These are phyloP conservation scores for Lynx canadensis DNA, from an alignment of 2,113 vertebrate genomes.

Conservation along the genomic window DNA sequence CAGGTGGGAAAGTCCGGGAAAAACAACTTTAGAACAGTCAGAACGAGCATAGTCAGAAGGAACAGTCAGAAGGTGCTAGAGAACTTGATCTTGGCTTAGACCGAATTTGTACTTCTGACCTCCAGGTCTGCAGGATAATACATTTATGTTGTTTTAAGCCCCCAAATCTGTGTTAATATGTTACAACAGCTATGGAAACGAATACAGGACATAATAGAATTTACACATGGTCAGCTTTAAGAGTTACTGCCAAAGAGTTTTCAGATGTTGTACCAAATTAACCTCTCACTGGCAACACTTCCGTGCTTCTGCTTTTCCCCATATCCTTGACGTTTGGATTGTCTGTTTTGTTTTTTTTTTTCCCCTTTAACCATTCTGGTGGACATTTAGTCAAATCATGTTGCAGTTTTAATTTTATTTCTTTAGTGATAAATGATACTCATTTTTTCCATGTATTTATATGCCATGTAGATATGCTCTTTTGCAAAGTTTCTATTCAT, in stretches of 20 bases:
- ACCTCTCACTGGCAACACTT: not conserved
- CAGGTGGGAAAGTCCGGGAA: not conserved
- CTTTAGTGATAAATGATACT: not conserved
- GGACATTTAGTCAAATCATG: not conserved
- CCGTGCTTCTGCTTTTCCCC: not conserved
- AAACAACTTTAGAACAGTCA: not conserved
- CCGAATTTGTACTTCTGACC: not conserved
- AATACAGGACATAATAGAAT: not conserved
- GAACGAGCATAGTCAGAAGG: not conserved
- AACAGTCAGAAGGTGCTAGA: not conserved
- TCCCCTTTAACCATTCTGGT: not conserved
- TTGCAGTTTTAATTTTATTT: not conserved
- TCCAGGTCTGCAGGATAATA: not conserved
- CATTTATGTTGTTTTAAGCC: not conserved
- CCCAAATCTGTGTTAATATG: not conserved
- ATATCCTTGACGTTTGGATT: not conserved
- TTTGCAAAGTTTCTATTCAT: not conserved
- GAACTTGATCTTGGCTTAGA: not conserved
- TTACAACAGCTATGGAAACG: not conserved
- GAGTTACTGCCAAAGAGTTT: not conserved
- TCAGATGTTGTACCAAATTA: not conserved
- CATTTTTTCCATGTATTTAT: not conserved
- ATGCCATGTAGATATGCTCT: not conserved
- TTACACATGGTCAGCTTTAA: not conserved
- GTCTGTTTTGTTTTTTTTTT: not conserved